Conservation (phyloP, 1,140 invertebrate species). For the Listronotus bonariensis region DNA sequence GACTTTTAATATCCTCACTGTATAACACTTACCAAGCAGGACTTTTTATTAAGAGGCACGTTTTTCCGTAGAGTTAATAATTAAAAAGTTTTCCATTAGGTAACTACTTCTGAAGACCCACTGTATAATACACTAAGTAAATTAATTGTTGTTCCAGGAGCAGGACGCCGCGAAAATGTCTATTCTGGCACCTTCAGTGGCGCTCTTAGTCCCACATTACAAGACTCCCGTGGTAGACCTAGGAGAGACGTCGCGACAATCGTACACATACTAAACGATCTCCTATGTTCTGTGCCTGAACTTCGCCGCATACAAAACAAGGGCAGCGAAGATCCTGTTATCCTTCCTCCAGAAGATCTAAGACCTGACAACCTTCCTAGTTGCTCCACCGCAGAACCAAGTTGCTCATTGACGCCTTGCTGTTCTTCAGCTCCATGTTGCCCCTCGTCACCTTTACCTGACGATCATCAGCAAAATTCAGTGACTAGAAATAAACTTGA, state of each 20-base stretch:
- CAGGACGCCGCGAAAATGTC: constrained; percentile 80
- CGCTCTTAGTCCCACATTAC: constrained; percentile 90
- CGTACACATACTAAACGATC: constrained; percentile 92
- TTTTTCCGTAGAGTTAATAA: too few species aligned
- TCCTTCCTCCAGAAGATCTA: constrained; percentile 28
- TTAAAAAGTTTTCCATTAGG: too few species aligned
- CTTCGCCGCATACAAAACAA: constrained; percentile 44
- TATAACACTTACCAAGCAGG: too few species aligned
- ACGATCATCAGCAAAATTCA: constrained; percentile 58
- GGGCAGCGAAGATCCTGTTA: constrained; percentile 33
- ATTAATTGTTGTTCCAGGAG: constrained; percentile 9
- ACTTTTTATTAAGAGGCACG: too few species aligned
- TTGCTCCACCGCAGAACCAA: constrained; percentile 45
- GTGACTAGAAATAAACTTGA: constrained; percentile 79
- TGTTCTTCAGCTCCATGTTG: constrained; percentile 17
- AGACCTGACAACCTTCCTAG: constrained; percentile 38
- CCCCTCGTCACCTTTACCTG: constrained; percentile 46
- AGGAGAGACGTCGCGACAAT: constrained; percentile 92
- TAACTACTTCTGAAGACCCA: too few species aligned
- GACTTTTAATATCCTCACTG: too few species aligned
- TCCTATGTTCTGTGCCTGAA: constrained; percentile 82
- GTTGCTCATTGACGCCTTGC: constrained; percentile 41
- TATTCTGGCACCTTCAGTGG: constrained; percentile 85
- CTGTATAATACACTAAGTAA: too few species aligned
- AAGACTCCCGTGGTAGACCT: constrained; percentile 84